Evolutionary conservation across 2,888 invertebrate genomes (phyloP).

Genomic region (Eilema depressum): DNA sequence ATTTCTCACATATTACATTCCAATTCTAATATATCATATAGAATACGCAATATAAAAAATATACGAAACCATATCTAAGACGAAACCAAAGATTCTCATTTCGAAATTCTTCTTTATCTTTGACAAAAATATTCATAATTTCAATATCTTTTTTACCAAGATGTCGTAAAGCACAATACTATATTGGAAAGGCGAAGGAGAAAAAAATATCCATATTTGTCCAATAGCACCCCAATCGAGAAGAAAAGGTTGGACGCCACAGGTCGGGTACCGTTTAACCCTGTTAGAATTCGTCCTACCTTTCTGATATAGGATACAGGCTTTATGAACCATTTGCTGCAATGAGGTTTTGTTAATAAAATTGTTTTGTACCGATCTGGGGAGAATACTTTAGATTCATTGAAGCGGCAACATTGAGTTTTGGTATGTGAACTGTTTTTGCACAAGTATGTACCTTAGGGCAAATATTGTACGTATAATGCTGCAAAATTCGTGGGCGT

Average conservation of each 20-base stretch:
- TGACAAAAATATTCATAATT: slow-evolving; percentile 43
- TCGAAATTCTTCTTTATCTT: slow-evolving; percentile 33
- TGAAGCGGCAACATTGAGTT: slow-evolving; percentile 3
- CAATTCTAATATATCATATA: slow-evolving; percentile 15
- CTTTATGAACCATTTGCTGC: slow-evolving; percentile 35
- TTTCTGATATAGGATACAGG: slow-evolving; percentile 32
- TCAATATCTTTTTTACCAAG: slow-evolving; percentile 42
- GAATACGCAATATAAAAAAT: slow-evolving; percentile 34
- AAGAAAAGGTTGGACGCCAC: slow-evolving; percentile 43
- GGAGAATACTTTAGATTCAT: slow-evolving; percentile 16
- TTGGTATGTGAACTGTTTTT: background rate
- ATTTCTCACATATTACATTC: slow-evolving; percentile 15
- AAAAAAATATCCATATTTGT: slow-evolving; percentile 49
- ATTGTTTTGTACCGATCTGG: slow-evolving; percentile 18
- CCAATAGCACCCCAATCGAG: slow-evolving; percentile 45
- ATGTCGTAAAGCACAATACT: slow-evolving; percentile 41
- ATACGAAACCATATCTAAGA: slow-evolving; percentile 40
- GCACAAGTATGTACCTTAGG: background rate
- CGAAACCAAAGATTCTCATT: slow-evolving; percentile 41
- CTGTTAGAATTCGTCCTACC: slow-evolving; percentile 44
- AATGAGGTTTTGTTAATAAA: slow-evolving; percentile 47
- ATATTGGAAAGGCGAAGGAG: slow-evolving; percentile 35
- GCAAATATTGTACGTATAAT: background rate
- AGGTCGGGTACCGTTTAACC: slow-evolving; percentile 49
- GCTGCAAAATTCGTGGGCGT: background rate